A percentile compares a stretch with the other conserved stretches of the same genome.
phyloP scores from a whole-genome alignment of 2,113 vertebrate species.

The Platichthys stellatus region DNA sequence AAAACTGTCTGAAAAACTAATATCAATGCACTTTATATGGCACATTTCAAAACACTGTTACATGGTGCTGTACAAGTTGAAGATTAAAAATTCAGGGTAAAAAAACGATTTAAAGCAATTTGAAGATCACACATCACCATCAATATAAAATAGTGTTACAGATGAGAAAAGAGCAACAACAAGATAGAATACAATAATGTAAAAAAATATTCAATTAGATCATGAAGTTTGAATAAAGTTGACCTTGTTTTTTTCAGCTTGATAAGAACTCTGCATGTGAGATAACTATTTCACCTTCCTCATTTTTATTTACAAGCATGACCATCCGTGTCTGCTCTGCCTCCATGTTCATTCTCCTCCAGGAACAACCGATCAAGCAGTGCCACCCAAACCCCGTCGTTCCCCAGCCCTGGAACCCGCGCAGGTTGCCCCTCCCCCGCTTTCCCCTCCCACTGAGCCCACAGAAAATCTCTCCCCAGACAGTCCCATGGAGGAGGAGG shows the following conservation, averaged over 20 bases:
- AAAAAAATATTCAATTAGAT: too few species aligned
- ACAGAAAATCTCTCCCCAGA: slow-evolving; percentile 37
- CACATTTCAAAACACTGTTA: too few species aligned
- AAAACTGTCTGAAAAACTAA: too few species aligned
- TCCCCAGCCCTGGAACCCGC: slow-evolving; percentile 24
- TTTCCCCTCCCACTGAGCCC: slow-evolving; percentile 40
- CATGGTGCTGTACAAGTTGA: too few species aligned
- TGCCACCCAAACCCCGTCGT: slow-evolving; percentile 60
- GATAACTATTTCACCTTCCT: background rate
- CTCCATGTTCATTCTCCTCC: slow-evolving; percentile 38
- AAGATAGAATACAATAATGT: too few species aligned
- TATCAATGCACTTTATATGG: too few species aligned
- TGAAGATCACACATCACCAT: too few species aligned
- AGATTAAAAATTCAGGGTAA: too few species aligned
- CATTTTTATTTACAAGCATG: slow-evolving; percentile 15
- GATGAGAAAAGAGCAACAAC: too few species aligned
- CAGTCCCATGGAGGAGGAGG: slow-evolving; percentile 33
- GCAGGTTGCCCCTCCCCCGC: slow-evolving; percentile 17
- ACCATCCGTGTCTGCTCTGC: slow-evolving; percentile 25
- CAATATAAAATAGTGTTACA: too few species aligned
- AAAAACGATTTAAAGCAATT: too few species aligned
- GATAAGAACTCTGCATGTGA: slow-evolving; percentile 1
- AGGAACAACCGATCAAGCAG: slow-evolving; percentile 45
- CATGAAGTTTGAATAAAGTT: too few species aligned
- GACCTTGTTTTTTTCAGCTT: background rate